These are phyloP conservation scores for Ptychoptera contaminata DNA, from an alignment of 2,888 invertebrate genomes.

Conservation along the genomic window DNA sequence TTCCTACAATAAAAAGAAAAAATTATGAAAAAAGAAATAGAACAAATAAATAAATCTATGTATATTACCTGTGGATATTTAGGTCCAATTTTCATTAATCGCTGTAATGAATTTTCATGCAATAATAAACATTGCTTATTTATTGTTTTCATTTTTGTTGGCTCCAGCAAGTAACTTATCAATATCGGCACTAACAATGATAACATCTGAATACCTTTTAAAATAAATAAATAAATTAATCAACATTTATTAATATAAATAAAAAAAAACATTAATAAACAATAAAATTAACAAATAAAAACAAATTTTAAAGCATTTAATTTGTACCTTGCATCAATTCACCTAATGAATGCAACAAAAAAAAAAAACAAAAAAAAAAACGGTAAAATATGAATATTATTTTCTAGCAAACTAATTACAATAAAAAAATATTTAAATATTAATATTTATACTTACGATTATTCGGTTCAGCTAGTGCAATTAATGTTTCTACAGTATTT, in stretches of 20 bases:
- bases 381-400: not conserved
- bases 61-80: conserved; percentile 56
- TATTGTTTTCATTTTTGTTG: conserved; percentile 39
- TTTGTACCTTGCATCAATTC: conserved; percentile 43
- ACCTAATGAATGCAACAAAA: conserved; percentile 27
- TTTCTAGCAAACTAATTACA: not conserved
- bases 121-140: conserved; percentile 50
- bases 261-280: not conserved
- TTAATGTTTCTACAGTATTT: conserved; percentile 55
- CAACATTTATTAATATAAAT: conserved; percentile 1
- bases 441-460: conserved; percentile 46
- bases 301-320: conserved; percentile 7
- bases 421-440: not conserved
- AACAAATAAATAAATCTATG: conserved; percentile 1
- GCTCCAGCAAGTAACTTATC: conserved; percentile 67
- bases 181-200: conserved; percentile 80
- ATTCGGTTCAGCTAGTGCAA: conserved; percentile 55
- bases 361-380: conserved; percentile 11
- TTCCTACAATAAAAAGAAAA: conserved; percentile 31
- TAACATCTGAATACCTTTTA: conserved; percentile 74
- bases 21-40: not conserved
- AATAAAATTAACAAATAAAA: not conserved
- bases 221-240: conserved; percentile 6
- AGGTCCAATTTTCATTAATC: conserved; percentile 83
- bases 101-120: conserved; percentile 79